A percentile compares a stretch with the other conserved stretches of the same genome.
Conservation (phyloP, 1,140 invertebrate species). For the Hylyphantes graminicola region DNA sequence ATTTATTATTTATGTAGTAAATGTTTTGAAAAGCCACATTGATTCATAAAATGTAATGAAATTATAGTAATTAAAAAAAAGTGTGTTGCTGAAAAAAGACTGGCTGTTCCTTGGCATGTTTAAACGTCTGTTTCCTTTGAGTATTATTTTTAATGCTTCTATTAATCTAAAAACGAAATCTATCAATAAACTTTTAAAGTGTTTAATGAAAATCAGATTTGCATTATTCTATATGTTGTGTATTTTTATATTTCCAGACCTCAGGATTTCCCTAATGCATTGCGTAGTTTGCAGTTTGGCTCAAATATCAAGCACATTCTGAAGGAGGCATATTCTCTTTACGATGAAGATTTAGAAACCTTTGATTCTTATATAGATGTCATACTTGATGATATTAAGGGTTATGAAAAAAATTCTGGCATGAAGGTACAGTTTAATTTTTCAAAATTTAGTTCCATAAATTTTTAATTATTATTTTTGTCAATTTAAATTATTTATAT, state of each 20-base stretch:
- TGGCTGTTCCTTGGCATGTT: too few species aligned
- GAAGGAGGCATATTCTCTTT: neutral
- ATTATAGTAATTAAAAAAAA: too few species aligned
- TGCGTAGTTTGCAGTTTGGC: conserved; percentile 28
- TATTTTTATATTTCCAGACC: conserved; percentile 2
- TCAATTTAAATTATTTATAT: too few species aligned
- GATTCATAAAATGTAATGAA: too few species aligned
- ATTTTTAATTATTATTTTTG: too few species aligned
- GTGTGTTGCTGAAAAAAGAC: too few species aligned
- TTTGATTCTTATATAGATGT: conserved; percentile 65
- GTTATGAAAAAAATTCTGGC: conserved; percentile 27
- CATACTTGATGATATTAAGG: conserved; percentile 72
- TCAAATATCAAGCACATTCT: conserved; percentile 36
- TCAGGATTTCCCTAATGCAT: conserved; percentile 12
- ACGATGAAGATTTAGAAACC: conserved; percentile 21
- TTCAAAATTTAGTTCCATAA: neutral
- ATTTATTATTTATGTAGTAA: too few species aligned
- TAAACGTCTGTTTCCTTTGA: too few species aligned
- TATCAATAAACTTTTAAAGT: neutral
- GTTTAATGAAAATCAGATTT: too few species aligned
- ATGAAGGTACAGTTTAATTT: conserved; percentile 25
- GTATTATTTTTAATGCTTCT: too few species aligned
- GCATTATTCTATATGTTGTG: too few species aligned
- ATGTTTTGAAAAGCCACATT: too few species aligned
- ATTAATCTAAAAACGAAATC: neutral